phyloP scores from a whole-genome alignment of 1,140 invertebrate species.

The Heliothis subflexa region DNA sequence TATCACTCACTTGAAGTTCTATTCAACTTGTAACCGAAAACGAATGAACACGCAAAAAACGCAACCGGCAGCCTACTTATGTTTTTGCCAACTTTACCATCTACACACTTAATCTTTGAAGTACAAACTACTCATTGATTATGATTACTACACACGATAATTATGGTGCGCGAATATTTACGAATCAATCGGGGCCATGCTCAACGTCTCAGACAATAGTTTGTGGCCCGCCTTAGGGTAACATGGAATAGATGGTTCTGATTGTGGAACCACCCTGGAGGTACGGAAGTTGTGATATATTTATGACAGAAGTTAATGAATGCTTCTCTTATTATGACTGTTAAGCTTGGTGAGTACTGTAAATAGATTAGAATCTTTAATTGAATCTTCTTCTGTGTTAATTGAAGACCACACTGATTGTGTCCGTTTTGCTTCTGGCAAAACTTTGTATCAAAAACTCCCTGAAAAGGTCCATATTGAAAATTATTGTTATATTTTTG shows the following conservation, averaged over 20 bases:
- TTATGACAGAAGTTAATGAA: background rate
- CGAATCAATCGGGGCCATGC: constrained; percentile 35
- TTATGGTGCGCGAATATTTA: constrained; percentile 18
- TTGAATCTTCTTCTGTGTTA: constrained; percentile 5
- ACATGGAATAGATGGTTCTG: constrained; percentile 5
- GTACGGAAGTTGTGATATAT: constrained; percentile 26
- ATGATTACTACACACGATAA: constrained; percentile 34
- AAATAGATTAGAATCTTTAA: constrained; percentile 27
- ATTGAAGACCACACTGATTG: constrained; percentile 14
- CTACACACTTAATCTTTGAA: constrained; percentile 25
- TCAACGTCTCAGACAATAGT: constrained; percentile 27
- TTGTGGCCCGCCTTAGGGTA: constrained; percentile 11
- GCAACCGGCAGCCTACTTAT: constrained; percentile 11
- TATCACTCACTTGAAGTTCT: constrained; percentile 20
- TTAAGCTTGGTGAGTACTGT: background rate
- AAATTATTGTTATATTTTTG: too few relatives aligned
- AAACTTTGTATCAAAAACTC: too few relatives aligned
- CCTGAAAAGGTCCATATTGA: too few relatives aligned
- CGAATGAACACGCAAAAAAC: constrained; percentile 19
- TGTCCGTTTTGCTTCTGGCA: too few relatives aligned
- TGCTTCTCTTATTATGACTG: constrained; percentile 2
- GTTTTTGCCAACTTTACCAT: constrained; percentile 8
- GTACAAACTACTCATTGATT: constrained; percentile 16
- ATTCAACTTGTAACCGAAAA: constrained; percentile 29
- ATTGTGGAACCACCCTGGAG: constrained; percentile 11